Conservation (phyloP, 2,888 invertebrate genomes). For the Hemicrepidius hirtus region DNA sequence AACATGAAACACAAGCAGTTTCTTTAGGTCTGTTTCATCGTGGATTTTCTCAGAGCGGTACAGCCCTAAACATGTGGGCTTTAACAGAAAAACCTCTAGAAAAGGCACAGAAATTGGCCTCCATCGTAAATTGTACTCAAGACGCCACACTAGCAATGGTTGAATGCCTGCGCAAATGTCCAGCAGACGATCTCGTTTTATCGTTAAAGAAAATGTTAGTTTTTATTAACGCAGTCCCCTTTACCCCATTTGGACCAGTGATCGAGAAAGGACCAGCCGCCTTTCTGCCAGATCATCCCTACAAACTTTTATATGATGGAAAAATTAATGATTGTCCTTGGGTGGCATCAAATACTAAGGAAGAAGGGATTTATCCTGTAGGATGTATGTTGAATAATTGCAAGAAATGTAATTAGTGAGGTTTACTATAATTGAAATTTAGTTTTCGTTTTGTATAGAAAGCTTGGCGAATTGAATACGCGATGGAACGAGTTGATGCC, state of each 20-base stretch:
- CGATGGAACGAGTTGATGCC: conserved; percentile 64
- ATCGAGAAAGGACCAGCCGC: conserved; percentile 72
- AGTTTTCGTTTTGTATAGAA: conserved; percentile 57
- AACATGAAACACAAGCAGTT: no score
- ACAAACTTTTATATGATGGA: conserved; percentile 76
- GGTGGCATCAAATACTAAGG: conserved; percentile 79
- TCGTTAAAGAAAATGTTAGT: conserved; percentile 76
- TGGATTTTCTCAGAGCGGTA: conserved; percentile 83
- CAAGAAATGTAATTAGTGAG: neutral
- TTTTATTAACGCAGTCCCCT: conserved; percentile 72
- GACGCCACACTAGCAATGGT: conserved; percentile 75
- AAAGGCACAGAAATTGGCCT: conserved; percentile 77
- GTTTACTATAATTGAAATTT: conserved; percentile 26
- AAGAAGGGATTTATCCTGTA: conserved; percentile 83
- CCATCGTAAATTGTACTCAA: conserved; percentile 78
- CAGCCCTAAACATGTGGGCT: conserved; percentile 76
- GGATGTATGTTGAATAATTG: conserved; percentile 74
- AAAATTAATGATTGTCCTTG: conserved; percentile 81
- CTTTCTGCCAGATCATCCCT: conserved; percentile 80
- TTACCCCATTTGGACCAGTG: conserved; percentile 64
- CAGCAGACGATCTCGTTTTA: conserved; percentile 75
- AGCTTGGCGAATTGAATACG: conserved; percentile 69
- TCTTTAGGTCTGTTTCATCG: conserved; percentile 76
- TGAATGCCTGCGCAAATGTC: conserved; percentile 78
- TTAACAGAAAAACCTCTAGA: conserved; percentile 75